phyloP scores from a whole-genome alignment of 2,888 invertebrate species.

The Electrophaes corylata region DNA sequence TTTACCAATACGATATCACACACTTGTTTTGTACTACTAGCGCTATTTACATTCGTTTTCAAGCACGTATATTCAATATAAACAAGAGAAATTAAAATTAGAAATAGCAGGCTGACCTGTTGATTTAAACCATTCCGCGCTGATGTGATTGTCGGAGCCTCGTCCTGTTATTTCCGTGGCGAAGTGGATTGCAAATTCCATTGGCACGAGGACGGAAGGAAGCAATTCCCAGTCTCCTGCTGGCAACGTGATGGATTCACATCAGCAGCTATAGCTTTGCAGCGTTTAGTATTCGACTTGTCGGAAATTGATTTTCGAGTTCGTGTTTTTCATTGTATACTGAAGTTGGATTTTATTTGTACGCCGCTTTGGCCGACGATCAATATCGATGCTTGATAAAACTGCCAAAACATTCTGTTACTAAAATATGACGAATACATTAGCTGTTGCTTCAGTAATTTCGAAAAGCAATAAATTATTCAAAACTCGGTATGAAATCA shows the following conservation, averaged over 20 bases:
- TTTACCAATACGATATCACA: slow-evolving; percentile 23
- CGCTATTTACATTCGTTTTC: slow-evolving; percentile 26
- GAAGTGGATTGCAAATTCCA: slow-evolving; percentile 49
- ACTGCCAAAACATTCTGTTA: background rate
- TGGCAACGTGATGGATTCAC: slow-evolving; percentile 48
- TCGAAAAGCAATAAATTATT: slow-evolving; percentile 18
- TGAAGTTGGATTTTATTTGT: background rate
- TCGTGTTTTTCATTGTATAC: background rate
- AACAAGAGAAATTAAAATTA: slow-evolving; percentile 26
- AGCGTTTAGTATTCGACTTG: slow-evolving; percentile 2
- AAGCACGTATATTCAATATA: slow-evolving; percentile 22
- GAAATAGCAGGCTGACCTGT: slow-evolving; percentile 64
- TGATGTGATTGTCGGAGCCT: slow-evolving; percentile 69
- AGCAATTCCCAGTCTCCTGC: slow-evolving; percentile 69
- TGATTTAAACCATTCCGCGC: slow-evolving; percentile 75
- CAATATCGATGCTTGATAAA: background rate
- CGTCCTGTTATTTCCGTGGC: slow-evolving; percentile 75
- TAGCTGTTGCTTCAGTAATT: slow-evolving; percentile 1
- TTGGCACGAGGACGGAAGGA: slow-evolving; percentile 72
- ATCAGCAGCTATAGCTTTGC: slow-evolving; percentile 45
- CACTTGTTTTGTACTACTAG: slow-evolving; percentile 21
- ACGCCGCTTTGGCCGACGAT: background rate
- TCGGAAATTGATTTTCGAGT: slow-evolving; percentile 18
- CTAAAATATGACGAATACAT: background rate
- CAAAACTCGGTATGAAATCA: slow-evolving; percentile 27